Evolutionary conservation across 2,888 invertebrate species (phyloP).

Genomic region (Stegana nigrithorax): DNA sequence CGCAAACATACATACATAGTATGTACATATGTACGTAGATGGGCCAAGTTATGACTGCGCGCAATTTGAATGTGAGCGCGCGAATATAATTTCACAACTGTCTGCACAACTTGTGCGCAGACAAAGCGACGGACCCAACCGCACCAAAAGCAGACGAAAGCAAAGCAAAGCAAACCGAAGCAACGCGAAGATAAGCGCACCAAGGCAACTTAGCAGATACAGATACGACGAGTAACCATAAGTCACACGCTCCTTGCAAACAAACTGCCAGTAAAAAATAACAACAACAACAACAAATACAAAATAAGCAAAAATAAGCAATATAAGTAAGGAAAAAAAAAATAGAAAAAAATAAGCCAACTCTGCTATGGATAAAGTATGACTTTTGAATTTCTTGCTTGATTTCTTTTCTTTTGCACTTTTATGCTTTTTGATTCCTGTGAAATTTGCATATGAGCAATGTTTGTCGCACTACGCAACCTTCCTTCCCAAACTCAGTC

Average conservation of each 20-base stretch:
- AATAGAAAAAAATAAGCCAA: not conserved
- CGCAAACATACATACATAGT: no score
- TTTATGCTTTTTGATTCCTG: slow-evolving; percentile 49
- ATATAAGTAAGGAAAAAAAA: not conserved
- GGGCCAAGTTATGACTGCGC: slow-evolving; percentile 41
- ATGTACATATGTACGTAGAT: no score
- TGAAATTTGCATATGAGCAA: slow-evolving; percentile 52
- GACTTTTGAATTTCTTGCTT: slow-evolving; percentile 17
- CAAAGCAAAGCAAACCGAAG: slow-evolving; percentile 22
- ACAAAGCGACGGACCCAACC: slow-evolving; percentile 48
- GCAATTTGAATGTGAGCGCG: slow-evolving; percentile 33
- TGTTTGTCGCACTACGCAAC: slow-evolving; percentile 21
- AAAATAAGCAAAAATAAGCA: not conserved
- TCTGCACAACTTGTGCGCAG: slow-evolving; percentile 56
- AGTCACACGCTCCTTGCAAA: slow-evolving; percentile 55
- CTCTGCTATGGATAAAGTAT: slow-evolving; percentile 9
- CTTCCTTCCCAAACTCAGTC: not conserved
- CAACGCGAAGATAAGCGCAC: slow-evolving; percentile 8
- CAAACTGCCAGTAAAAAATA: slow-evolving; percentile 25
- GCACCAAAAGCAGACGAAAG: slow-evolving; percentile 11
- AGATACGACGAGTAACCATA: slow-evolving; percentile 38
- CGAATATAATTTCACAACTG: slow-evolving; percentile 67
- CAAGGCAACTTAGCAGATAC: slow-evolving; percentile 16
- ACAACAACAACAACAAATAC: not conserved
- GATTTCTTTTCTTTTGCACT: slow-evolving; percentile 14